phyloP scores from a whole-genome alignment of 2,797 vertebrate species.

The Carapus acus region DNA sequence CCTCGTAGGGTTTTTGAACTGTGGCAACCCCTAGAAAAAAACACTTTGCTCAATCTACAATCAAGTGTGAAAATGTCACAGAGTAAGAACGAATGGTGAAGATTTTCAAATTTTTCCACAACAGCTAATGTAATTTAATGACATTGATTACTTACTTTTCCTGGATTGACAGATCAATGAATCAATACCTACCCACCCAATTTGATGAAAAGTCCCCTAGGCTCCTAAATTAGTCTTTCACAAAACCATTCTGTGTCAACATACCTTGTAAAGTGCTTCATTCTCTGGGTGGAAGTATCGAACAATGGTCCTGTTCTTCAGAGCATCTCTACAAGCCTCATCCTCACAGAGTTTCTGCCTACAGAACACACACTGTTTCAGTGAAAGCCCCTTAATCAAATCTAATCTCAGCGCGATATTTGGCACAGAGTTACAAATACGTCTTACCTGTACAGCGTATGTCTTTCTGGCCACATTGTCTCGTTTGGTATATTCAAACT shows the following conservation, averaged over 20 bases:
- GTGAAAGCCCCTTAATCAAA: not conserved
- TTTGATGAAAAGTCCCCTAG: no score
- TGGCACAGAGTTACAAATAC: no score
- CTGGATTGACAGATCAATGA: no score
- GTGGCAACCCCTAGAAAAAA: slow-evolving; percentile 36
- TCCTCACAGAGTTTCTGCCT: slow-evolving; percentile 73
- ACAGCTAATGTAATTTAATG: no score
- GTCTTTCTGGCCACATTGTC: slow-evolving; percentile 70
- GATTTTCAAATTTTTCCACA: no score
- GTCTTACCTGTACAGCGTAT: slow-evolving; percentile 75
- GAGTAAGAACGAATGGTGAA: no score
- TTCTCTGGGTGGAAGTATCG: slow-evolving; percentile 81
- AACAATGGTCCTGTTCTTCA: slow-evolving; percentile 67
- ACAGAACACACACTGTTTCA: slow-evolving; percentile 13
- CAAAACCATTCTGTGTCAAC: not conserved
- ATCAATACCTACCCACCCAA: no score
- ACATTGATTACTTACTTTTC: no score
- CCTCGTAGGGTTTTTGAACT: slow-evolving; percentile 58
- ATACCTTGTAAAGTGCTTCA: slow-evolving; percentile 50
- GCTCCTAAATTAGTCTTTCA: no score
- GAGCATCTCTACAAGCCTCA: slow-evolving; percentile 53
- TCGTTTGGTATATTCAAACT: slow-evolving; percentile 42
- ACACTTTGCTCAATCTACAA: not conserved
- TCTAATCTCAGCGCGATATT: not conserved
- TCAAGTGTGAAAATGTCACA: no score